These are phyloP conservation scores for Isichthys henryi DNA, from an alignment of 2,113 vertebrate genomes.

Conservation along the genomic window DNA sequence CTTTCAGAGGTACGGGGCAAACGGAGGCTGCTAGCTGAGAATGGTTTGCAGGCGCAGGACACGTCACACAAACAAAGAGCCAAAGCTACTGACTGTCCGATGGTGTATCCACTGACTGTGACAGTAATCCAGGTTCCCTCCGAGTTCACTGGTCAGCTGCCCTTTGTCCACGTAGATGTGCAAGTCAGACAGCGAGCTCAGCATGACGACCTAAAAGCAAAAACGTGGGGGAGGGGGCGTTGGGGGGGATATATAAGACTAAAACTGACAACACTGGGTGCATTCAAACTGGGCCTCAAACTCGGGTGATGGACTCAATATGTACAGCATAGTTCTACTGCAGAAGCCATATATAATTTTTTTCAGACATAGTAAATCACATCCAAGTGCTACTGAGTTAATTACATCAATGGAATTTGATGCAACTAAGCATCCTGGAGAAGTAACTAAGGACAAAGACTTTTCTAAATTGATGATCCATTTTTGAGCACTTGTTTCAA, in stretches of 20 bases:
- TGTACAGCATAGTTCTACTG: neutral
- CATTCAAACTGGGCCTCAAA: neutral
- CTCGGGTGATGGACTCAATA: neutral
- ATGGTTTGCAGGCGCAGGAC: neutral
- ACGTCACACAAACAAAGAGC: neutral
- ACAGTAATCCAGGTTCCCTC: conserved; percentile 80
- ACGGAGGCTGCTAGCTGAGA: neutral
- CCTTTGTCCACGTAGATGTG: conserved; percentile 83
- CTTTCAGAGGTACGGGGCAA: neutral
- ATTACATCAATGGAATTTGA: neutral
- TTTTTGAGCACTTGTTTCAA: neutral
- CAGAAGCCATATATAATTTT: neutral
- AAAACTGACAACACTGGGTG: neutral
- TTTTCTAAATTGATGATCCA: neutral
- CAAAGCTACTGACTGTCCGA: conserved; percentile 70
- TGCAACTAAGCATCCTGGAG: neutral
- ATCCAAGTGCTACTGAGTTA: neutral
- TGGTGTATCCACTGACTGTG: conserved; percentile 93
- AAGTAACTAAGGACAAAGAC: neutral
- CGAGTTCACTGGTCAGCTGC: conserved; percentile 82
- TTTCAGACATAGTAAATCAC: neutral
- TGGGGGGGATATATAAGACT: neutral
- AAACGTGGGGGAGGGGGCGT: neutral
- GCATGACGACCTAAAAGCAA: conserved; percentile 76
- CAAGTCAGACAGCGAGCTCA: conserved; percentile 88